Evolutionary conservation across 2,888 invertebrate genomes (phyloP).

Genomic region (Acanthopleura granulata): DNA sequence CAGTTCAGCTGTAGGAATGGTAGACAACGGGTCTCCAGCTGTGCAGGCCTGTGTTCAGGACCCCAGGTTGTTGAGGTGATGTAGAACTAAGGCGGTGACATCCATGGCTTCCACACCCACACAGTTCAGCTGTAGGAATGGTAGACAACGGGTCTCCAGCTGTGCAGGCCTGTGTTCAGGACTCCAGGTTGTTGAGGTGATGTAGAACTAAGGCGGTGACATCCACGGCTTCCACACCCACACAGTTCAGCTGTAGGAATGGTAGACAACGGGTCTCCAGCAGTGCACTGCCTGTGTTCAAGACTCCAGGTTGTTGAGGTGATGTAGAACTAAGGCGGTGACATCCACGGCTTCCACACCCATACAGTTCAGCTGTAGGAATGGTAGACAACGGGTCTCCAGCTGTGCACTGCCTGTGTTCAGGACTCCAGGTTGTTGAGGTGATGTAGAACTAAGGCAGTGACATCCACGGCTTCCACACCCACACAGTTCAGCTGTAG

Average conservation of each 20-base stretch:
- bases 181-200: neutral
- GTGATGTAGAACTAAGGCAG: neutral
- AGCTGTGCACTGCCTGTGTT: constrained; percentile 40
- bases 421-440: constrained; percentile 21
- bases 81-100: constrained; percentile 4
- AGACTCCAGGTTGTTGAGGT: neutral
- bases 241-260: constrained; percentile 44
- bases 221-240: constrained; percentile 32
- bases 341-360: constrained; percentile 31
- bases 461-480: constrained; percentile 30
- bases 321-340: neutral
- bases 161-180: too few species aligned
- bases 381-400: constrained; percentile 48
- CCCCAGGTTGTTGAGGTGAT: neutral
- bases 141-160: constrained; percentile 44
- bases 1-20: constrained; percentile 48
- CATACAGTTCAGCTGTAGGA: constrained; percentile 43
- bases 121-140: constrained; percentile 46
- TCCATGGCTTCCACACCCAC: constrained; percentile 32
- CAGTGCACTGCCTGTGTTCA: constrained; percentile 40
- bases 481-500: constrained; percentile 41
- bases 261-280: constrained; percentile 48
- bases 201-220: constrained; percentile 1
- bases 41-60: too few species aligned
- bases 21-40: constrained; percentile 46